These are phyloP conservation scores for Camelus bactrianus DNA, from an alignment of 2,113 vertebrate species.

Conservation along the genomic window DNA sequence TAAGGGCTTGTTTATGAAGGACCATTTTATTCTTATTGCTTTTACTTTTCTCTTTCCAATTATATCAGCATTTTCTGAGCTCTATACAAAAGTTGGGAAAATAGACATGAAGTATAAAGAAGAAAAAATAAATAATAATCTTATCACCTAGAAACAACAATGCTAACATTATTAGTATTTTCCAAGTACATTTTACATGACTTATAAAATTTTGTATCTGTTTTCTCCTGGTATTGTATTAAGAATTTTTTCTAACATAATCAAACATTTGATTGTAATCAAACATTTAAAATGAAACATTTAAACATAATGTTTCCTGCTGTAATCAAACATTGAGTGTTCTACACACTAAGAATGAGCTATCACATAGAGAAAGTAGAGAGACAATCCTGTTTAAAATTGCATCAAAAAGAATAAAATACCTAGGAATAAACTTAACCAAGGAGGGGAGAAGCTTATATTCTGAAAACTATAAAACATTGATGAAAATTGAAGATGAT, in stretches of 20 bases:
- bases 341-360: no score
- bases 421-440: no score
- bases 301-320: no score
- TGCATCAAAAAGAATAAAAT: no score
- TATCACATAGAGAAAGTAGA: no score
- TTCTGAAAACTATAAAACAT: no score
- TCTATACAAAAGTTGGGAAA: not conserved
- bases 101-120: not conserved
- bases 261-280: not conserved
- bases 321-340: no score
- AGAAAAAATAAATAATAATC: not conserved
- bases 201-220: not conserved
- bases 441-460: no score
- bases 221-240: slow-evolving; percentile 7
- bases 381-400: no score
- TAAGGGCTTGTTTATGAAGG: not conserved
- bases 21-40: not conserved
- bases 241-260: not conserved
- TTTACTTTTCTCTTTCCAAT: not conserved
- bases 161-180: not conserved
- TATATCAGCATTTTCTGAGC: not conserved
- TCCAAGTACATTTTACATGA: not conserved
- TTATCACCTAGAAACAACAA: not conserved
- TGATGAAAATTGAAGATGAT: no score
- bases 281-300: no score